Evolutionary conservation across 2,888 invertebrate genomes (phyloP).

Genomic region (Cheilosia scutellata): DNA sequence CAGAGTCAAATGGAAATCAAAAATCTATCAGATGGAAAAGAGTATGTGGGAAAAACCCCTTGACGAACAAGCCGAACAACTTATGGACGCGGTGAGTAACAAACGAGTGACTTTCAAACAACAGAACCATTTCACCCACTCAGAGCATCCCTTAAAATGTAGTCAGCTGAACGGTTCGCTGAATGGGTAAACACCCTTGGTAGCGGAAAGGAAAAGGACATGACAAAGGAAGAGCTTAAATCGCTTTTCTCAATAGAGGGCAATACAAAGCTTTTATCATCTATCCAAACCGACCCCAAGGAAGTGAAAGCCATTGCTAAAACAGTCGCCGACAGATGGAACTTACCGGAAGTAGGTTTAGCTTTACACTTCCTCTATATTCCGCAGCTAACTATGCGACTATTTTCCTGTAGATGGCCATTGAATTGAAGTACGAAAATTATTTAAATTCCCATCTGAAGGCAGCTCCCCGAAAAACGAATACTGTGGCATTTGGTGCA

Average conservation of each 20-base stretch:
- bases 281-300: slow-evolving; percentile 82
- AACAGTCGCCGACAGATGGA: slow-evolving; percentile 82
- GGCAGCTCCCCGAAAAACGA: slow-evolving; percentile 76
- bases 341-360: slow-evolving; percentile 81
- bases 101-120: background rate
- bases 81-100: slow-evolving; percentile 82
- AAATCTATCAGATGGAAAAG: slow-evolving; percentile 80
- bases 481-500: slow-evolving; percentile 82
- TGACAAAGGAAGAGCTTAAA: slow-evolving; percentile 82
- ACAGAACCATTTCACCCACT: no score
- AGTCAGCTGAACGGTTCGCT: slow-evolving; percentile 82
- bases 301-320: slow-evolving; percentile 82
- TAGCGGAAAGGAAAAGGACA: slow-evolving; percentile 79
- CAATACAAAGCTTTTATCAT: slow-evolving; percentile 80
- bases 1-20: slow-evolving; percentile 82
- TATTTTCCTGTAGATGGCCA: slow-evolving; percentile 79
- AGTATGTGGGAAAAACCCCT: slow-evolving; percentile 79
- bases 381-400: no score
- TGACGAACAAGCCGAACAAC: slow-evolving; percentile 83
- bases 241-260: slow-evolving; percentile 83
- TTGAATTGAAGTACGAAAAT: slow-evolving; percentile 82
- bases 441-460: slow-evolving; percentile 79
- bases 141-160: background rate
- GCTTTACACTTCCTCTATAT: background rate
- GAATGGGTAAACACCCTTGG: slow-evolving; percentile 82